Percentiles rank a stretch among this genome's conserved stretches.
These are phyloP conservation scores for Lasioglossum villosulum DNA, from an alignment of 2,888 invertebrate genomes.

Conservation along the genomic window DNA sequence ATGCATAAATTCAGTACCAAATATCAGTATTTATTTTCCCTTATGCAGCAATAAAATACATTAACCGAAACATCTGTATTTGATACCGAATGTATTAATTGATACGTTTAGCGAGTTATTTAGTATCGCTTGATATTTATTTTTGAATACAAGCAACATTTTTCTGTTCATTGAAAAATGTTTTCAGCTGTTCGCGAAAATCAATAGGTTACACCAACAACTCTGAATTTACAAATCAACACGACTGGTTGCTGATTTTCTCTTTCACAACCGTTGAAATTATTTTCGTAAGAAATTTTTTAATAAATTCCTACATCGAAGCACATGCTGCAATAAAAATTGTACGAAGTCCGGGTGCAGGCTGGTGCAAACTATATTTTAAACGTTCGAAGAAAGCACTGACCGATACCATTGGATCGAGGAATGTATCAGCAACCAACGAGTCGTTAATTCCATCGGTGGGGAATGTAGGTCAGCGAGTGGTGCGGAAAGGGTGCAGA, in stretches of 20 bases:
- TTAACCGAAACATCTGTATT: not conserved
- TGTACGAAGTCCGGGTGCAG: too few relatives aligned
- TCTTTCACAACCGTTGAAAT: not conserved
- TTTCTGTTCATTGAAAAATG: not conserved
- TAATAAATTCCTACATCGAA: too few relatives aligned
- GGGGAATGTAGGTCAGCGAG: not conserved
- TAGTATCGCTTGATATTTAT: too few relatives aligned
- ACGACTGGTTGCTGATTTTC: not conserved
- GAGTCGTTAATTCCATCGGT: not conserved
- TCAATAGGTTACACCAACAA: too few relatives aligned
- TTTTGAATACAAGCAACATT: not conserved
- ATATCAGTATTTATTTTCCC: not conserved
- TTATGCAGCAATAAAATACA: not conserved
- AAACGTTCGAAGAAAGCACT: not conserved
- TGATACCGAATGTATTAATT: not conserved
- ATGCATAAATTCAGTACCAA: not conserved
- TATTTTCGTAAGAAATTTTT: not conserved
- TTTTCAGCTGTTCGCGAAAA: too few relatives aligned
- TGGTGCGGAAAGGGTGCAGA: not conserved
- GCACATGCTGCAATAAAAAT: too few relatives aligned
- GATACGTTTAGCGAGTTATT: not conserved
- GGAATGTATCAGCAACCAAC: not conserved
- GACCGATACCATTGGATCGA: not conserved
- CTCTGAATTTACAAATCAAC: not conserved
- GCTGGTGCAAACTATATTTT: not conserved